Conservation (phyloP, 1,140 invertebrate genomes). For the Mesaphorura yosii region DNA sequence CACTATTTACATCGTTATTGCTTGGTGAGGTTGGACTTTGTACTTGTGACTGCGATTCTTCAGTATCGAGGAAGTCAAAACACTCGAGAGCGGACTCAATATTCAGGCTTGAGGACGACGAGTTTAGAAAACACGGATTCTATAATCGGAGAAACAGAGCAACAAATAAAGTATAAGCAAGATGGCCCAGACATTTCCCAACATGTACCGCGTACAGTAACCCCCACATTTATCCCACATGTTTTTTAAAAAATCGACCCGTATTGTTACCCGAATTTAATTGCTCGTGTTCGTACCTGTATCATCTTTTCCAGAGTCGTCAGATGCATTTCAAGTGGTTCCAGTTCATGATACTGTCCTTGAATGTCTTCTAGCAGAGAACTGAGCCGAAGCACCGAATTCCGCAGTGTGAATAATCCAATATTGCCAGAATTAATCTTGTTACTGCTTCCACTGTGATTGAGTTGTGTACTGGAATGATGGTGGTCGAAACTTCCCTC, state of each 20-base stretch:
- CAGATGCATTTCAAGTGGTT: constrained; percentile 38
- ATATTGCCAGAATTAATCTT: background rate
- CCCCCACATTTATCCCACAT: too few relatives aligned
- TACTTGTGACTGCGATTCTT: constrained; percentile 36
- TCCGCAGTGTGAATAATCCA: background rate
- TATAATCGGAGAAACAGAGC: too few relatives aligned
- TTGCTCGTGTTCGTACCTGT: too few relatives aligned
- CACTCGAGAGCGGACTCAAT: constrained; percentile 45
- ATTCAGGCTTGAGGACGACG: constrained; percentile 33
- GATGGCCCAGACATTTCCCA: too few relatives aligned
- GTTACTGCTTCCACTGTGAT: background rate
- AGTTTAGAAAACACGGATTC: background rate
- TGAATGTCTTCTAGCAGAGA: constrained; percentile 40
- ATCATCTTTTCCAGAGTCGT: constrained; percentile 36
- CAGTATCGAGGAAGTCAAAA: constrained; percentile 45
- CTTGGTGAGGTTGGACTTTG: too few relatives aligned
- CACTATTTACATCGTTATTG: too few relatives aligned
- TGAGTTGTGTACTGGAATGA: background rate
- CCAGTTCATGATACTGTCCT: constrained; percentile 41
- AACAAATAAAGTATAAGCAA: too few relatives aligned
- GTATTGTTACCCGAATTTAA: too few relatives aligned
- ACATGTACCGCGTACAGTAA: too few relatives aligned
- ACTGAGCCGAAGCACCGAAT: constrained; percentile 30
- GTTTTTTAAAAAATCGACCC: too few relatives aligned
- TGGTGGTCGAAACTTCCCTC: background rate